A percentile compares a stretch with the other conserved stretches of the same genome.
Evolutionary conservation across 2,113 vertebrate species (phyloP).

Genomic region (Oceanites oceanicus): DNA sequence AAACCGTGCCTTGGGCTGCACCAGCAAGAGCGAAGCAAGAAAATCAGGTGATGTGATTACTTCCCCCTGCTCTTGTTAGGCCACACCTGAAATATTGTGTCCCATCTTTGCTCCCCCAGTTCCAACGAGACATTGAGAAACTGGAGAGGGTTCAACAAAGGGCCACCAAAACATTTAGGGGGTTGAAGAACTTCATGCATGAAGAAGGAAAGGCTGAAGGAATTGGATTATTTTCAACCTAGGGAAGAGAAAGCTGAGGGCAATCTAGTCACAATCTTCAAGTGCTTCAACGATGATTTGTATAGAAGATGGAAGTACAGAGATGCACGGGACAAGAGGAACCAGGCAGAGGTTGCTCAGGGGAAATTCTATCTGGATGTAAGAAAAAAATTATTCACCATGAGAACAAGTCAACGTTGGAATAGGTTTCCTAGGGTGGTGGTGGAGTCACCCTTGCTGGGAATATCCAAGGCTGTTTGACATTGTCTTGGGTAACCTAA

Average conservation of each 20-base stretch:
- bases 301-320: neutral
- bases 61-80: neutral
- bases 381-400: neutral
- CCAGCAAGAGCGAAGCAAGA: neutral
- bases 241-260: neutral
- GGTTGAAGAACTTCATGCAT: neutral
- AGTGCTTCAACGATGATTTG: neutral
- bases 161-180: neutral
- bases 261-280: neutral
- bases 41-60: neutral
- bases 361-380: neutral
- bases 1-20: rapidly evolving
- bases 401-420: neutral
- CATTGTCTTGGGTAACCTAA: neutral
- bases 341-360: neutral
- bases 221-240: neutral
- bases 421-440: neutral
- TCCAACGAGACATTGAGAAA: neutral
- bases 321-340: neutral
- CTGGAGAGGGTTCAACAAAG: neutral
- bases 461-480: neutral
- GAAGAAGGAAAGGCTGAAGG: neutral
- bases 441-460: neutral
- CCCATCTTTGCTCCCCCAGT: neutral
- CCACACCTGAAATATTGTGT: neutral